Base-by-base conservation (phyloP, 1,140 invertebrate genomes). In the Mycetomoellerius zeteki region DNA sequence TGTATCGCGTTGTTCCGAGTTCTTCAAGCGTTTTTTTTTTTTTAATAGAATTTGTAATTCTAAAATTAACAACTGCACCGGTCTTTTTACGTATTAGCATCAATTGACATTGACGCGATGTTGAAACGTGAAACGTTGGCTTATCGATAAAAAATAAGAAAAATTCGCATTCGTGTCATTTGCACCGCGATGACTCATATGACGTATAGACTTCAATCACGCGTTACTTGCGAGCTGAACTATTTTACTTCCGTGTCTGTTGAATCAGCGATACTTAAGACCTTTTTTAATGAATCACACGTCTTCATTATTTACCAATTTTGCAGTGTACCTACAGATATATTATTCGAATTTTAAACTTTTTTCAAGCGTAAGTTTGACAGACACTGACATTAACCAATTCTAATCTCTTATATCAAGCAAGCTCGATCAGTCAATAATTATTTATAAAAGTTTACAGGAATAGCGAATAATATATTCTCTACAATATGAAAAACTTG, bases 201-300 rank as follows among this genome's bases (percentile, higher is more conserved):
- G 37, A 77, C 54, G n/a, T 14, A 86, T 19, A 71, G 33, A 33
- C 27, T 54, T 69, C 12, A 91, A 91, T 91, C 91, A 73, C 91
- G 81, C 71, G 88, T 89, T 91, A 77, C 87, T 67, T 67, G 21
- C 19, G 30, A 67, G 3, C 19, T 24, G 10, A 78, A 77, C 56
- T 50, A 50, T 60, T 33, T 24, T 69, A 86, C 84, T 93, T 93
- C 93, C 91, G 88, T 90, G 64, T 71, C 71, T 30, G 91, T 91
- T 93, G 93, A 94, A 92, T 94, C 93, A 94, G 88, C 90, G 67
- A 54, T 16, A 75, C 54, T 84, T 27, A n/a, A 56, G 14, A 47
- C 6, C 16, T n/a, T 89, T 92, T 91, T 85, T 86, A 37, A 60
- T 92, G 91, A 92, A 73, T 93, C 92, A 92, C 76, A 33, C n/a